phyloP scores from a whole-genome alignment of 2,797 vertebrate species.

The Amblyopsis hoosieri region DNA sequence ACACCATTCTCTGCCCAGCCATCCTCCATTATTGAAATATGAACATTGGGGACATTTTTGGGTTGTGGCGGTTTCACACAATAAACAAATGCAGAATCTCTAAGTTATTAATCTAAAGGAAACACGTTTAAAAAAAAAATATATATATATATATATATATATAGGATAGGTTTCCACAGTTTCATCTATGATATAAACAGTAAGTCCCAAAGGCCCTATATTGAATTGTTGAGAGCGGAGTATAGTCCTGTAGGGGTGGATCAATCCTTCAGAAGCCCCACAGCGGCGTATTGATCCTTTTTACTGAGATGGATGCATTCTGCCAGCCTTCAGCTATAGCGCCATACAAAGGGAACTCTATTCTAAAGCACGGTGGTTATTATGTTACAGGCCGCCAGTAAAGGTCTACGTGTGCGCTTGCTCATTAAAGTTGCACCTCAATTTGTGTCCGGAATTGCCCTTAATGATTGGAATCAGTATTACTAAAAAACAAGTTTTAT shows the following conservation, averaged over 20 bases:
- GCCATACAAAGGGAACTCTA: conserved; percentile 56
- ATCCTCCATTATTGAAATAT: too few species aligned
- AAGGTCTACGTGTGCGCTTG: too few species aligned
- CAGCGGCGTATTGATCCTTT: conserved; percentile 72
- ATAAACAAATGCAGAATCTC: neutral
- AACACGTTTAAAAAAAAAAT: neutral
- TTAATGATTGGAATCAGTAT: too few species aligned
- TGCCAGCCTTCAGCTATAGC: conserved; percentile 37
- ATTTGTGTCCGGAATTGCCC: too few species aligned
- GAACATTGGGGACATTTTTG: neutral
- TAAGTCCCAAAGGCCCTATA: conserved; percentile 26
- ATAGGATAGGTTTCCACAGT: neutral
- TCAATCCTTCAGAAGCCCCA: conserved; percentile 58
- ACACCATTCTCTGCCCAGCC: too few species aligned
- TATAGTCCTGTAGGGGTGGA: conserved; percentile 56
- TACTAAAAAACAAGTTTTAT: too few species aligned
- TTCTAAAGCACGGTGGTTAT: conserved; percentile 21
- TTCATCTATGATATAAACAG: conserved; percentile 4
- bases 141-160: too few species aligned
- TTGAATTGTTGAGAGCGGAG: conserved; percentile 49
- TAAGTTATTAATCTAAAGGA: neutral
- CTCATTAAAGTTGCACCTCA: too few species aligned
- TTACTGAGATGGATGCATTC: conserved; percentile 66
- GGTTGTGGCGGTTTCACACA: too few species aligned
- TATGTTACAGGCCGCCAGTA: too few species aligned